phyloP scores from a whole-genome alignment of 2,888 invertebrate genomes.

The Tetheella fluctuosa region DNA sequence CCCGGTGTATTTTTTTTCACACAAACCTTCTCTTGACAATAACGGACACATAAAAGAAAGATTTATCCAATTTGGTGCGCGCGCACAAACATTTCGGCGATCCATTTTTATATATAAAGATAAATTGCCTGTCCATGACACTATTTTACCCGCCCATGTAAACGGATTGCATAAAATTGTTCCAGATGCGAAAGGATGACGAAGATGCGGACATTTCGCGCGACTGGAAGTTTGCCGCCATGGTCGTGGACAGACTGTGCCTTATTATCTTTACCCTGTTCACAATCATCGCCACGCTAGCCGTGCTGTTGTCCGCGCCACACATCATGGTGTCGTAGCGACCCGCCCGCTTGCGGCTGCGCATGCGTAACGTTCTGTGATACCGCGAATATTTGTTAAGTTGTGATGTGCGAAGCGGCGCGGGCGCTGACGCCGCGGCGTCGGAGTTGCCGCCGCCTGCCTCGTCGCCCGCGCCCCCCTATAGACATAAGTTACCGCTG shows the following conservation, averaged over 20 bases:
- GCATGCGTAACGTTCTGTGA: slow-evolving; percentile 86
- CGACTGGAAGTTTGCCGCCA: slow-evolving; percentile 99
- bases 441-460: slow-evolving; percentile 74
- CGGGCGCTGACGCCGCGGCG: slow-evolving; percentile 76
- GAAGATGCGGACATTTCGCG: slow-evolving; percentile 96
- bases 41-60: too few relatives aligned
- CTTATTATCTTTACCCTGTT: slow-evolving; percentile 99
- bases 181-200: slow-evolving; percentile 96
- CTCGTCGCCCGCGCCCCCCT: slow-evolving; percentile 77
- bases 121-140: slow-evolving; percentile 7
- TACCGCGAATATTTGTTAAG: slow-evolving; percentile 88
- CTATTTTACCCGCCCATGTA: not conserved
- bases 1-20: too few relatives aligned
- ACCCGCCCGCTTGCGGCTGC: slow-evolving; percentile 81
- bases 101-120: too few relatives aligned
- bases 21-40: too few relatives aligned
- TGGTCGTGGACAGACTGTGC: slow-evolving; percentile 99
- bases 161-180: slow-evolving; percentile 3
- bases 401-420: slow-evolving; percentile 83
- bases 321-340: slow-evolving; percentile 96
- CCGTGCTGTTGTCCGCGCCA: slow-evolving; percentile 98
- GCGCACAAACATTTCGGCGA: too few relatives aligned
- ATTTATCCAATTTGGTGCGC: too few relatives aligned
- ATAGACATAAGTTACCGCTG: slow-evolving; percentile 77
- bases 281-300: slow-evolving; percentile 98